These are phyloP conservation scores for Caenorhabditis imperialis DNA, from an alignment of 2,888 invertebrate species.

Conservation along the genomic window DNA sequence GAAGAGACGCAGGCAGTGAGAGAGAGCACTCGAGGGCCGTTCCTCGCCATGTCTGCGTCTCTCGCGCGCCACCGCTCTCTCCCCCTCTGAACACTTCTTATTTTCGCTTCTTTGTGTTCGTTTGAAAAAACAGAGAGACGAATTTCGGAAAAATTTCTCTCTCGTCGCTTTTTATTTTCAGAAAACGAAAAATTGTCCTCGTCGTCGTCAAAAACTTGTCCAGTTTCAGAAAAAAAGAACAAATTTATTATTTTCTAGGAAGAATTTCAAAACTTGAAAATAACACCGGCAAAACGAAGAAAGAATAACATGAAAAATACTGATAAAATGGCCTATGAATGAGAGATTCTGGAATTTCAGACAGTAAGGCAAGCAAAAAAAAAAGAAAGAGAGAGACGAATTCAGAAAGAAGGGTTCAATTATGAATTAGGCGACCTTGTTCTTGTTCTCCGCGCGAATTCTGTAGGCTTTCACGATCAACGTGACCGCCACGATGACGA, in stretches of 20 bases:
- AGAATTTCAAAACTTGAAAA: constrained; percentile 15
- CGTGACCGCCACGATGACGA: constrained; percentile 74
- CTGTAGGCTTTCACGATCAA: constrained; percentile 74
- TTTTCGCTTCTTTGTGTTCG: constrained; percentile 16
- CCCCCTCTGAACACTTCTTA: constrained; percentile 14
- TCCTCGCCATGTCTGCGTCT: constrained; percentile 36
- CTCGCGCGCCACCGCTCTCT: not conserved
- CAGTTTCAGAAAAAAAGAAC: not conserved
- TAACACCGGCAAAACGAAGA: constrained; percentile 29
- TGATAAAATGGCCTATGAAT: constrained; percentile 8
- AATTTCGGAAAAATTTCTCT: no score
- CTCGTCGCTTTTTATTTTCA: not conserved
- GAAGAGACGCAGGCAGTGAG: constrained; percentile 22
- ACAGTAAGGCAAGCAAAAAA: not conserved
- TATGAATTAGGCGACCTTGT: constrained; percentile 37
- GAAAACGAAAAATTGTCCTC: not conserved
- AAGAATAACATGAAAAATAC: constrained; percentile 20
- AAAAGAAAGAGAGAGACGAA: not conserved
- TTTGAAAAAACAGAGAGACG: constrained; percentile 17
- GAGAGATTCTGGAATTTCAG: constrained; percentile 37
- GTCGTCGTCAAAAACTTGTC: not conserved
- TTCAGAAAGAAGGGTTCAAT: not conserved
- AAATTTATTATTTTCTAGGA: not conserved
- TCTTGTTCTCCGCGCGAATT: constrained; percentile 64
- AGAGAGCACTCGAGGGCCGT: constrained; percentile 45